These are phyloP conservation scores for Burhinus bistriatus DNA, from an alignment of 2,113 vertebrate genomes.

Conservation along the genomic window DNA sequence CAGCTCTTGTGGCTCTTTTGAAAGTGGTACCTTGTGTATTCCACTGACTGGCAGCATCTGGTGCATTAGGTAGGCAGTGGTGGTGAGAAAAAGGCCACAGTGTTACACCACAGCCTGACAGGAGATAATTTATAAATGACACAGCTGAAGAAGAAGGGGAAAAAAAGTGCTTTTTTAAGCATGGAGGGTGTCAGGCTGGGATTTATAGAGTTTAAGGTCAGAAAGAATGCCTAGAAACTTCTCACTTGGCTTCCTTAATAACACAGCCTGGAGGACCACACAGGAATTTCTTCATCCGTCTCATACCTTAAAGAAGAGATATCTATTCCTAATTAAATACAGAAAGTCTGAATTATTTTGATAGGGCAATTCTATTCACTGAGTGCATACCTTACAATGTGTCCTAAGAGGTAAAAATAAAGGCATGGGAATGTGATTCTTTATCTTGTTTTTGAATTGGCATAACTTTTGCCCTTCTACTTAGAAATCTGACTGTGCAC, in stretches of 20 bases:
- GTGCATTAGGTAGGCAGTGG: not conserved
- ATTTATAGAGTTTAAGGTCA: not conserved
- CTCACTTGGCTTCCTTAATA: not conserved
- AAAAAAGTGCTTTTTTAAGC: not conserved
- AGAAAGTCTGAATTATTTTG: not conserved
- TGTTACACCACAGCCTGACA: not conserved
- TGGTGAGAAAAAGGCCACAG: not conserved
- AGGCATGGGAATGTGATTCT: not conserved
- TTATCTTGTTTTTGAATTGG: not conserved
- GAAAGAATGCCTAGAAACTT: not conserved
- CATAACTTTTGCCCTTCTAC: not conserved
- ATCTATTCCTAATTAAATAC: not conserved
- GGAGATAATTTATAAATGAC: not conserved
- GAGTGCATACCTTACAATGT: not conserved
- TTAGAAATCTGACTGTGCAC: not conserved
- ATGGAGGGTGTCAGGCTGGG: not conserved
- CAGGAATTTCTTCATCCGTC: not conserved
- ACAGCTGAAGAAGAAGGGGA: not conserved
- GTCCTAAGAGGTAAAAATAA: not conserved
- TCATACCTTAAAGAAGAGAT: not conserved
- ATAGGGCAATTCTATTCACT: not conserved
- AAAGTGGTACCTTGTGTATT: not conserved
- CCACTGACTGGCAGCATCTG: not conserved
- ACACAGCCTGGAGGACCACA: not conserved
- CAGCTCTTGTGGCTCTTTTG: not conserved